A percentile compares a stretch with the other conserved stretches of the same genome.
phyloP scores from a whole-genome alignment of 2,888 invertebrate genomes.

The Drosophila robusta region DNA sequence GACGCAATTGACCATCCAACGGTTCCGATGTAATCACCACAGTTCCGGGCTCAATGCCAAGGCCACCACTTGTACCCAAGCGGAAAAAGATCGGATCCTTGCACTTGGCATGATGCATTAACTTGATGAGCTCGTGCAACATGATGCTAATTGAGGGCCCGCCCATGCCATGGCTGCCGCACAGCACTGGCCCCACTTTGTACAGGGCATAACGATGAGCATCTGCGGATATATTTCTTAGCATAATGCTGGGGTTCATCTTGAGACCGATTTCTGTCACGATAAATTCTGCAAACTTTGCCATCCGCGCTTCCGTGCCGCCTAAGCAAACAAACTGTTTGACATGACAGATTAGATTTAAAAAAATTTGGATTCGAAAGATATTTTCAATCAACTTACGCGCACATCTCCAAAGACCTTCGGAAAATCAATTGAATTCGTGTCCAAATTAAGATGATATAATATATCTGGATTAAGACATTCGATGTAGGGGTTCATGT shows the following conservation, averaged over 20 bases:
- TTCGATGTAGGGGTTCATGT: slow-evolving; percentile 90
- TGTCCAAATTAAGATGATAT: slow-evolving; percentile 94
- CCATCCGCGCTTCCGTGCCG: slow-evolving; percentile 96
- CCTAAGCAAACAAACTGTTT: slow-evolving; percentile 97
- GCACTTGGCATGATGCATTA: slow-evolving; percentile 94
- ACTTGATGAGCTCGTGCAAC: slow-evolving; percentile 96
- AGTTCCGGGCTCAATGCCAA: slow-evolving; percentile 95
- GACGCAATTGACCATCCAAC: slow-evolving; percentile 92
- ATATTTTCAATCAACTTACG: slow-evolving; percentile 86
- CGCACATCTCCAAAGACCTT: slow-evolving; percentile 97
- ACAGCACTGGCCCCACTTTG: slow-evolving; percentile 88
- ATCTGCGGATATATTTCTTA: slow-evolving; percentile 94
- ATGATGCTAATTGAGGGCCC: slow-evolving; percentile 96
- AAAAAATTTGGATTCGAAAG: not conserved
- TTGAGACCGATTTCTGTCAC: slow-evolving; percentile 95
- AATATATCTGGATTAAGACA: slow-evolving; percentile 95
- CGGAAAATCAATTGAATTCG: slow-evolving; percentile 93
- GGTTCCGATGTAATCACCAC: slow-evolving; percentile 95
- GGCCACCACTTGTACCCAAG: slow-evolving; percentile 95
- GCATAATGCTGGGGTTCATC: slow-evolving; percentile 92
- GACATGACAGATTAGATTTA: not conserved
- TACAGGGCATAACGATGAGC: slow-evolving; percentile 96
- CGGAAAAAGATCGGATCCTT: slow-evolving; percentile 95
- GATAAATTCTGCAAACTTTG: slow-evolving; percentile 94
- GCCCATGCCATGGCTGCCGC: slow-evolving; percentile 94